Evolutionary conservation across 2,888 invertebrate species (phyloP).

Genomic region (Pristionchus arcanus): DNA sequence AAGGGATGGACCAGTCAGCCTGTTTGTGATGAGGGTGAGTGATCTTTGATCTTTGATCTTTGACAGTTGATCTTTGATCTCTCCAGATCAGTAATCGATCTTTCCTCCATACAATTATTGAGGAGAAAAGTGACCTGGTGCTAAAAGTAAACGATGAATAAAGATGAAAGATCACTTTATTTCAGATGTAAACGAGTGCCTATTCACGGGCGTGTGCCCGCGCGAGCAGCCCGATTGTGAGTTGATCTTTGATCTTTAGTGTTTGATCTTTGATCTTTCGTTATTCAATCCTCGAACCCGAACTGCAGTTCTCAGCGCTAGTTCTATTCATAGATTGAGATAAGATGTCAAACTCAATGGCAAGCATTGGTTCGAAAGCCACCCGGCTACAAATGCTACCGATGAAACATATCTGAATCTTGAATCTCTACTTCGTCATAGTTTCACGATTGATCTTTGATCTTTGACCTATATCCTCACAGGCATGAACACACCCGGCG

Average conservation of each 20-base stretch:
- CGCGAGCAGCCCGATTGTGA: conserved; percentile 89
- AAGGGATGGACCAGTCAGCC: conserved; percentile 46
- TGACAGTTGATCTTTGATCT: not conserved
- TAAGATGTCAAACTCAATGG: too few relatives aligned
- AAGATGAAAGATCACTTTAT: conserved; percentile 64
- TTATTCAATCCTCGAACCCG: too few relatives aligned
- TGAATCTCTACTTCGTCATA: not conserved
- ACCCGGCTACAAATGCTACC: not conserved
- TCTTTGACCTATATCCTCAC: not conserved
- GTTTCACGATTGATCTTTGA: not conserved
- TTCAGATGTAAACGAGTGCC: conserved; percentile 87
- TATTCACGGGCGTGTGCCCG: conserved; percentile 70
- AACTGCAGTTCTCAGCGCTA: too few relatives aligned
- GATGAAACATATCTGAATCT: not conserved
- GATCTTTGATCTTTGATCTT: not conserved
- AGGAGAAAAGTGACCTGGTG: not conserved
- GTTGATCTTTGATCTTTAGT: not conserved
- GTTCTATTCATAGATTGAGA: too few relatives aligned
- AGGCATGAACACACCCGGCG: conserved; percentile 91
- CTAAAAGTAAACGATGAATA: not conserved
- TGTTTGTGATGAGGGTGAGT: conserved; percentile 43
- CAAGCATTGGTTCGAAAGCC: too few relatives aligned
- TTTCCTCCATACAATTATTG: not conserved
- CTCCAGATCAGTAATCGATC: too few relatives aligned
- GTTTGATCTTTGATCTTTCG: too few relatives aligned